These are phyloP conservation scores for Gobionotothen gibberifrons DNA, from an alignment of 2,797 vertebrate species.

Conservation along the genomic window DNA sequence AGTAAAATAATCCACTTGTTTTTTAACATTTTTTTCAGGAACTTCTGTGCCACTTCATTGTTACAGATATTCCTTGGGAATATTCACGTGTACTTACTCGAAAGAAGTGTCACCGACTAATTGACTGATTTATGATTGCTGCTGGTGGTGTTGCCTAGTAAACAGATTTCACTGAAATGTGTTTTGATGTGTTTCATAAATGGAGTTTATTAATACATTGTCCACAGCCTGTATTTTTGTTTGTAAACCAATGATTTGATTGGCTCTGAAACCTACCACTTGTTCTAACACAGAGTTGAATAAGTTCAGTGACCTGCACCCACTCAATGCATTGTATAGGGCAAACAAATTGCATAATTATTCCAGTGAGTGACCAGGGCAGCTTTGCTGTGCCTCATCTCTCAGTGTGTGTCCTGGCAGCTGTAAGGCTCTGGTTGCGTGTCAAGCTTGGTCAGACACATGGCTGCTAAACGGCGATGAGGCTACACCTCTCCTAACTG, in stretches of 20 bases:
- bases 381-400: slow-evolving; percentile 69
- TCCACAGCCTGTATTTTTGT: slow-evolving; percentile 27
- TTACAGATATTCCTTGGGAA: slow-evolving; percentile 50
- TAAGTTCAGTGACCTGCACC: slow-evolving; percentile 70
- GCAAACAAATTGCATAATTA: slow-evolving; percentile 64
- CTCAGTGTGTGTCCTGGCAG: slow-evolving; percentile 76
- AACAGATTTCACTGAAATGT: slow-evolving; percentile 20
- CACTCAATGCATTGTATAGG: slow-evolving; percentile 53
- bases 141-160: slow-evolving; percentile 27
- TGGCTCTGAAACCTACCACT: slow-evolving; percentile 44
- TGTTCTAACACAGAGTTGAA: slow-evolving; percentile 55
- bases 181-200: slow-evolving; percentile 10
- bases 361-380: slow-evolving; percentile 68
- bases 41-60: slow-evolving; percentile 50
- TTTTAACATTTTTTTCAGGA: slow-evolving; percentile 48
- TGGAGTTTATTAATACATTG: slow-evolving; percentile 4
- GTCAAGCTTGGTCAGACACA: slow-evolving; percentile 76
- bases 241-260: slow-evolving; percentile 36
- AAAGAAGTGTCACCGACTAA: slow-evolving; percentile 31
- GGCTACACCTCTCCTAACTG: slow-evolving; percentile 68
- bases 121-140: slow-evolving; percentile 14
- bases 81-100: slow-evolving; percentile 17
- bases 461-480: slow-evolving; percentile 71
- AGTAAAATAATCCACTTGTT: slow-evolving; percentile 1
- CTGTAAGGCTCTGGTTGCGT: slow-evolving; percentile 75